Evolutionary conservation across 1,140 invertebrate species (phyloP), one percentile per base, ranked within the genome.

Genomic region (Hydropsyche tenuis): DNA sequence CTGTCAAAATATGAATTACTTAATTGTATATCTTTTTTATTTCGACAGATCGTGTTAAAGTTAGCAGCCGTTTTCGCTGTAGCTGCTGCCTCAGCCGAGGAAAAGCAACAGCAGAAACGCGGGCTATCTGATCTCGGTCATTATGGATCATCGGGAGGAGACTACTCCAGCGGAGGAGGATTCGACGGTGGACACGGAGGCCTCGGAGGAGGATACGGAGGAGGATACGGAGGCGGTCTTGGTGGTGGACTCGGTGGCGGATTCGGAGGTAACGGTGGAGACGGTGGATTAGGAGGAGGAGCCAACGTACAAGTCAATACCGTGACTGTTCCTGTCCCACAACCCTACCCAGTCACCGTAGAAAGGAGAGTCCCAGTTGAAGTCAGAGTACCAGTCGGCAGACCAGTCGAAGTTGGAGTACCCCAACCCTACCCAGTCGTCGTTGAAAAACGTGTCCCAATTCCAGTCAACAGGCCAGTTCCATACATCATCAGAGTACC

Each of bases 371-470:
- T 74, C 22, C 65, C 73, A 14, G 68, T 72, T 20, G 43, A 25
- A 45, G 72, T 77, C 16, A 43, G 74, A 69, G 62, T 76, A 63
- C 73, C 72, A 71, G 76, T 78, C 4, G 37, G 25, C 37, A 70
- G 70, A 48, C 75, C 73, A n/a, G 30, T 30, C 45, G 42, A 66
- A 22, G 73, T 74, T 5, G 73, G 70, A 70, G 73, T 74, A 65
- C 73, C 73, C 5, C 20, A 46, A 71, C 81, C 81, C 7, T 82
- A 82, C 75, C 75, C 80, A 12, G 79, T 80, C 27, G 74, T 77
- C 14, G 78, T 82, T 0, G 79, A 82, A 73, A 82, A 78, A 63
- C 77, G 77, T 5, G 80, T 81, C 9, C 81, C 81, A 30, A 64
- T 73, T 16, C 11, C 48, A 42, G 75, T 76, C 60, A 63, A 73